Evolutionary conservation across 2,888 invertebrate genomes (phyloP).

Genomic region (Drosophila bunnanda): DNA sequence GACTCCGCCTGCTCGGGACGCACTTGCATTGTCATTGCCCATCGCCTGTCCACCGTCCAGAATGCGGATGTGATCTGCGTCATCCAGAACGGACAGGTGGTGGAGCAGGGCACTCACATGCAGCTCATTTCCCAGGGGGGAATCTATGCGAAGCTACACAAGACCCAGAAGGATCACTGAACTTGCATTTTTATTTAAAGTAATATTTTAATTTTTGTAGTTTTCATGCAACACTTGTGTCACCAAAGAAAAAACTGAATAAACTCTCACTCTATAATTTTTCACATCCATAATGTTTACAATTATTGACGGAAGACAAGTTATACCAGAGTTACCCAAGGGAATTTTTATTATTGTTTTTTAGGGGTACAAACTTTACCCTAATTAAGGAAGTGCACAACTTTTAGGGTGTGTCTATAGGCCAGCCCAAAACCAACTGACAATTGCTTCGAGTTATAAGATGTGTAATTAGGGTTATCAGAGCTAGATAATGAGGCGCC

Average conservation of each 20-base stretch:
- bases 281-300: constrained; percentile 1
- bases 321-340: not conserved
- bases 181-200: not conserved
- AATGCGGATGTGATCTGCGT: constrained; percentile 95
- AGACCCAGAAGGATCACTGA: constrained; percentile 85
- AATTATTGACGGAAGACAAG: not conserved
- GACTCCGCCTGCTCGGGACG: constrained; percentile 92
- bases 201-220: constrained; percentile 8
- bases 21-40: constrained; percentile 94
- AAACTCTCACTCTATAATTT: constrained; percentile 8
- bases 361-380: not conserved
- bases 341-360: not conserved
- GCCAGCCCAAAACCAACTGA: constrained; percentile 4
- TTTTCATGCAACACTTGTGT: not conserved
- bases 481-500: constrained; percentile 10
- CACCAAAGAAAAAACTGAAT: constrained; percentile 11
- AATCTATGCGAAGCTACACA: constrained; percentile 89
- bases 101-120: constrained; percentile 91
- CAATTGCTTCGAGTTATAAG: not conserved
- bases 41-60: constrained; percentile 92
- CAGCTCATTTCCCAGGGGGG: constrained; percentile 89
- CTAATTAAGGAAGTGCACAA: not conserved
- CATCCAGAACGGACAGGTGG: constrained; percentile 90
- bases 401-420: not conserved
- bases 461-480: constrained; percentile 9